Evolutionary conservation across 2,113 vertebrate genomes (phyloP).

Genomic region (Pomatostomus ruficeps): DNA sequence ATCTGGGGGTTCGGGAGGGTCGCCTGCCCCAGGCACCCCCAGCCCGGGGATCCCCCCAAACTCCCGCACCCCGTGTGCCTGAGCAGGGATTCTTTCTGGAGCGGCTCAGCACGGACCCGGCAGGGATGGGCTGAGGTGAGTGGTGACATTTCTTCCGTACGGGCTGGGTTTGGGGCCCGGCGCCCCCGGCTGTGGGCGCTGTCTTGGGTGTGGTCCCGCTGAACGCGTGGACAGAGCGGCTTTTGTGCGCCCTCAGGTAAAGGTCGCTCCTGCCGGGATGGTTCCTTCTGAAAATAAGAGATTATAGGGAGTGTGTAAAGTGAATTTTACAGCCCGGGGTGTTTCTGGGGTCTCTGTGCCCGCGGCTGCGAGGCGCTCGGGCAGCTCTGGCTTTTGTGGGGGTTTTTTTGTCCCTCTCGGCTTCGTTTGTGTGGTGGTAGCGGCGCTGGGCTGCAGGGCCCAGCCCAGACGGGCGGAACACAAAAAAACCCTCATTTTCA

Average conservation of each 20-base stretch:
- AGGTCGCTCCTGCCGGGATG: rapidly evolving
- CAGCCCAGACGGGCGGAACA: background rate
- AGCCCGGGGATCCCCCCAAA: background rate
- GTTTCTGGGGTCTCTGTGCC: background rate
- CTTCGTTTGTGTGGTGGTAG: background rate
- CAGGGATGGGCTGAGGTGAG: background rate
- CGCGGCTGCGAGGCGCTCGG: rapidly evolving
- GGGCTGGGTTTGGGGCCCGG: rapidly evolving
- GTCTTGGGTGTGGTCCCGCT: rapidly evolving
- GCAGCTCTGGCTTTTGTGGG: rapidly evolving
- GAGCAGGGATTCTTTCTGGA: rapidly evolving
- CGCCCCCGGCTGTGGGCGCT: rapidly evolving
- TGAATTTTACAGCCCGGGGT: rapidly evolving
- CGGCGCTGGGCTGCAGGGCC: background rate
- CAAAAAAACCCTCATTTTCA: background rate
- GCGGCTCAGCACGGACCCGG: rapidly evolving
- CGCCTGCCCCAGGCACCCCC: rapidly evolving
- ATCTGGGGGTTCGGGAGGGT: rapidly evolving
- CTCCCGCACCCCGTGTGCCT: rapidly evolving
- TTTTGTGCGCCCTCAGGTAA: background rate
- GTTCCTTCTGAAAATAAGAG: background rate
- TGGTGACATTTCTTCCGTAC: rapidly evolving
- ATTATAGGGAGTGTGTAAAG: rapidly evolving
- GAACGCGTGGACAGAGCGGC: rapidly evolving
- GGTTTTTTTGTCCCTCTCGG: rapidly evolving